Evolutionary conservation across 2,888 invertebrate genomes (phyloP), one percentile per base, ranked within the genome.

Genomic region (Rhaphigaster nebulosa): DNA sequence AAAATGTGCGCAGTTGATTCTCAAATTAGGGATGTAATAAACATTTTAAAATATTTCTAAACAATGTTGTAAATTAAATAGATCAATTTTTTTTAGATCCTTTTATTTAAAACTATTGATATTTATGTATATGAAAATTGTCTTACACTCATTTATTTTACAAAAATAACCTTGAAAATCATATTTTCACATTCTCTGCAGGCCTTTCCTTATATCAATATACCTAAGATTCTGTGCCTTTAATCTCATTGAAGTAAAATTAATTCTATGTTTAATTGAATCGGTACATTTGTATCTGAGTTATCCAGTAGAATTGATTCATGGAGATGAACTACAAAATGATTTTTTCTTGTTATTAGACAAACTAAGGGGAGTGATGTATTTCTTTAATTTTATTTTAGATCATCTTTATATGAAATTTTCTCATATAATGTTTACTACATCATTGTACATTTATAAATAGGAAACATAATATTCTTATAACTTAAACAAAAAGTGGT

Each of bases 181-280:
- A n/a, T 84, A 84, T n/a, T 2, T 84, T 84, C 84, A 84, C 84
- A 84, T 84, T 50, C 84, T 84, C 84, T 84, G 4, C 45, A 45
- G 84, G 84, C 84, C 84, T 84, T 50, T 84, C 84, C 41, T n/a
- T 80, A n/a, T 84, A 45, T n/a, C n/a, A 45, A n/a, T 84, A 84
- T 45, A 41, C 84, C 45, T 84, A 41, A 84, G 84, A 45, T 45
- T 84, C 84, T 84, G 84, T 84, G 84, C 84, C 84, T 84, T 84
- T 84, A 45, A 84, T 80, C 38, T 80, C 23, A 23, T 15, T 84
- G n/a, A 84, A 84, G 41, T 45, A 26, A 41, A 41, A 80, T 80
- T 65, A 80, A 84, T 50, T 84, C 18, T 84, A 26, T 84, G 1
- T 45, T 45, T 41, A n/a, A 84, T 50, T 50, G 13, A 84, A 6